These are phyloP conservation scores for Diaprepes abbreviatus DNA, from an alignment of 2,888 invertebrate species.

Conservation along the genomic window DNA sequence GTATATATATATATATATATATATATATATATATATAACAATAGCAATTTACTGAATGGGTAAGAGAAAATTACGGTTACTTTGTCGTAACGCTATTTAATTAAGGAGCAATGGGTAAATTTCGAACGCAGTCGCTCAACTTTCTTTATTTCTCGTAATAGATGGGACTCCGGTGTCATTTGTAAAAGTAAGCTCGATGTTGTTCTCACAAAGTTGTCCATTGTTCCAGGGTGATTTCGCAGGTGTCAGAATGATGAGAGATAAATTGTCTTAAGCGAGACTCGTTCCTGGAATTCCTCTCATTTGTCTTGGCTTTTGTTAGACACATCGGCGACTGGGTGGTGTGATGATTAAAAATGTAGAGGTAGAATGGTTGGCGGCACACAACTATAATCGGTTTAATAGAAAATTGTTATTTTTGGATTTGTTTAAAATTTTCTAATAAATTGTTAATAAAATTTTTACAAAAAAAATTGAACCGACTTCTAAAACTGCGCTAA, in stretches of 20 bases:
- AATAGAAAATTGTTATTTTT: no score
- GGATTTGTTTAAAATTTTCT: no score
- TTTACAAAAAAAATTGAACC: no score
- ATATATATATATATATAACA: no score
- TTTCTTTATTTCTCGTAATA: constrained; percentile 8
- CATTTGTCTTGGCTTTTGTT: constrained; percentile 51
- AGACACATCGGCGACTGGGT: constrained; percentile 10
- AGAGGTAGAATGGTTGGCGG: no score
- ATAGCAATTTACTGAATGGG: no score
- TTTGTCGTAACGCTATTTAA: no score
- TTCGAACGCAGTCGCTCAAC: background rate
- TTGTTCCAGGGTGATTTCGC: constrained; percentile 47
- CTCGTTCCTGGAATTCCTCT: constrained; percentile 53
- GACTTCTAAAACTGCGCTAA: no score
- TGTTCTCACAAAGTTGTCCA: constrained; percentile 22
- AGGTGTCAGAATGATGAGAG: constrained; percentile 57
- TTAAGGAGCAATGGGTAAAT: background rate
- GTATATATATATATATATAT: no score
- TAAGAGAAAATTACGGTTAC: no score
- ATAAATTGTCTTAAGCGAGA: constrained; percentile 57
- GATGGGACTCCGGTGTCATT: constrained; percentile 34
- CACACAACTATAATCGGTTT: no score
- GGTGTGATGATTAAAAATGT: background rate
- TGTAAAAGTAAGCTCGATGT: constrained; percentile 32
- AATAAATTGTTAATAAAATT: no score